These are phyloP conservation scores for Coptodon bakossiorum DNA, from an alignment of 2,113 vertebrate genomes.

Conservation along the genomic window DNA sequence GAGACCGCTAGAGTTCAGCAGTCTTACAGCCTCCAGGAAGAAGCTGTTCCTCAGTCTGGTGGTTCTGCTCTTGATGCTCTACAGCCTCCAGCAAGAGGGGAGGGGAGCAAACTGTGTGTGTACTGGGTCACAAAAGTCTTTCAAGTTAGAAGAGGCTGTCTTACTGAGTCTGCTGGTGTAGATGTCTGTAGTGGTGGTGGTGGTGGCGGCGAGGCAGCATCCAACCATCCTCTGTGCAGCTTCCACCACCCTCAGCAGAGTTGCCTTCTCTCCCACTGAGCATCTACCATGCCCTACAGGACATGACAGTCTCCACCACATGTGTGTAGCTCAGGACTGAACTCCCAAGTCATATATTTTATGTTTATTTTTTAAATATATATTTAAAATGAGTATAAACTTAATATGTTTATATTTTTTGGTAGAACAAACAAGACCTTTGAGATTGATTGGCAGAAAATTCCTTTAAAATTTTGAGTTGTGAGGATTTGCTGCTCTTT, in stretches of 20 bases:
- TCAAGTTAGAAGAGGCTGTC: background rate
- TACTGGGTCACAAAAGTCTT: background rate
- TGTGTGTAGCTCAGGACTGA: background rate
- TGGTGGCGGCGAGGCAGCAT: accelerated
- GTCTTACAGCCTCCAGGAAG: background rate
- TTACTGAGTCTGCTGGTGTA: background rate
- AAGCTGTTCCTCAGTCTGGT: background rate
- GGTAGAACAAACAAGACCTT: background rate
- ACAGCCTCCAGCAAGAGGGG: background rate
- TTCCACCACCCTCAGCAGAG: background rate
- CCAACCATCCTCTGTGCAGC: background rate
- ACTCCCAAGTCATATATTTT: background rate
- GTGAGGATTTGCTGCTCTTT: background rate
- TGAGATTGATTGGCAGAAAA: background rate
- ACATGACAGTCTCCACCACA: background rate
- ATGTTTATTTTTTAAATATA: background rate
- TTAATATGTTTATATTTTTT: background rate
- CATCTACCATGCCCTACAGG: background rate
- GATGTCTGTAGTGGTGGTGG: background rate
- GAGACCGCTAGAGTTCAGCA: background rate
- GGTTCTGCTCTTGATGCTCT: background rate
- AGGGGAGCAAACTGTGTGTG: background rate
- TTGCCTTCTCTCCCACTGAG: background rate
- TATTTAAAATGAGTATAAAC: background rate
- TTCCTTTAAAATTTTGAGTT: background rate